A percentile compares a stretch with the other conserved stretches of the same genome.
These are phyloP conservation scores for Monarcha castaneiventris DNA, from an alignment of 2,113 vertebrate species.

Conservation along the genomic window DNA sequence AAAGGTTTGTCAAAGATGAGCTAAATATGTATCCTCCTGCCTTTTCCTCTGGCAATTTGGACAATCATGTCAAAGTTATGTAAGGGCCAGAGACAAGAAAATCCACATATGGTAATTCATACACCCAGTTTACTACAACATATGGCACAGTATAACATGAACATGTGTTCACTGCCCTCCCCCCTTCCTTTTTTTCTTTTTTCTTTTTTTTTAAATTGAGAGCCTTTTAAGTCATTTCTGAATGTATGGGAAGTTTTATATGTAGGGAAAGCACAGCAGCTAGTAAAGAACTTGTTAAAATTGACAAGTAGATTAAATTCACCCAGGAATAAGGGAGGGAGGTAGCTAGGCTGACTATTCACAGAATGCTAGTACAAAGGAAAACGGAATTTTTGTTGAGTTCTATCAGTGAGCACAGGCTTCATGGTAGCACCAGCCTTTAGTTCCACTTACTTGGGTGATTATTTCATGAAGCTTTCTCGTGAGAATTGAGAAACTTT, in stretches of 20 bases:
- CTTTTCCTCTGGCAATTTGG: conserved; percentile 39
- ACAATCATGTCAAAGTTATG: conserved; percentile 36
- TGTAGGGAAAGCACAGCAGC: not conserved
- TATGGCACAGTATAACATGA: conserved; percentile 6
- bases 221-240: not conserved
- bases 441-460: not conserved
- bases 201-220: not conserved
- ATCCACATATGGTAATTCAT: conserved; percentile 35
- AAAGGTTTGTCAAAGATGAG: not conserved
- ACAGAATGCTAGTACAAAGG: not conserved
- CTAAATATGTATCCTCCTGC: not conserved
- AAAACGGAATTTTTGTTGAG: not conserved
- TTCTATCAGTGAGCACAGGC: not conserved
- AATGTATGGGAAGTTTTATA: not conserved
- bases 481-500: not conserved
- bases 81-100: conserved; percentile 47
- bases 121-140: conserved; percentile 51
- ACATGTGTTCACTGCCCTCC: not conserved
- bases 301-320: not conserved
- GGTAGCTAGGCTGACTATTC: not conserved
- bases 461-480: not conserved
- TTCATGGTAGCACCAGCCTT: not conserved
- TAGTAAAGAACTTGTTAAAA: not conserved
- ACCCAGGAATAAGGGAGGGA: not conserved
- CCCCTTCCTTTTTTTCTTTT: not conserved